Percentiles rank a stretch among this genome's conserved stretches.
Evolutionary conservation across 2,113 vertebrate species (phyloP).

Genomic region (Phrynocephalus versicolor): DNA sequence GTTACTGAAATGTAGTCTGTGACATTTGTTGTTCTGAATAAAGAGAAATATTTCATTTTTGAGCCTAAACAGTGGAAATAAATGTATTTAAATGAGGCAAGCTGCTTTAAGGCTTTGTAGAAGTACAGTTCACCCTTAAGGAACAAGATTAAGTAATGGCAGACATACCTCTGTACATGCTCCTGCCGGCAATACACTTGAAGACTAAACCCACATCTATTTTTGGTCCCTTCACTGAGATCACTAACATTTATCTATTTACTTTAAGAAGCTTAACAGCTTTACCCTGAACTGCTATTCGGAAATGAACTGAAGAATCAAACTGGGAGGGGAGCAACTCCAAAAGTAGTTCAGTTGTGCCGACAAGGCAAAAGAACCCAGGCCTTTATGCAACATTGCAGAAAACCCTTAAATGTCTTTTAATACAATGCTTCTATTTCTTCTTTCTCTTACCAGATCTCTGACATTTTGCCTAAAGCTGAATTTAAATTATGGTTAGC

Average conservation of each 20-base stretch:
- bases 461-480: not conserved
- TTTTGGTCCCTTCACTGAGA: conserved; percentile 44
- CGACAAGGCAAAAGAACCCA: not conserved
- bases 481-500: not conserved
- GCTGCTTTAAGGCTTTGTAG: rapidly evolving
- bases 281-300: conserved; percentile 13
- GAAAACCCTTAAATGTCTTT: not conserved
- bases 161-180: conserved; percentile 41
- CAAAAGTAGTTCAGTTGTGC: not conserved
- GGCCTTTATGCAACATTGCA: not conserved
- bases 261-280: conserved; percentile 55
- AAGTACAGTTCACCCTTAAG: conserved; percentile 32
- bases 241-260: conserved; percentile 36
- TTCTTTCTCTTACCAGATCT: not conserved
- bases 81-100: not conserved
- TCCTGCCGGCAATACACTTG: conserved; percentile 35
- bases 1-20: not conserved
- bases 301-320: not conserved
- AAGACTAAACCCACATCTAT: conserved; percentile 54
- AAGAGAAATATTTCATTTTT: not conserved
- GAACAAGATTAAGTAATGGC: conserved; percentile 67
- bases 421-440: rapidly evolving
- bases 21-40: not conserved
- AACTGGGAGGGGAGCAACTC: not conserved
- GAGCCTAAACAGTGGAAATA: not conserved